Base-by-base conservation (phyloP, 2,888 invertebrate genomes). In the Drosophila cognata region DNA sequence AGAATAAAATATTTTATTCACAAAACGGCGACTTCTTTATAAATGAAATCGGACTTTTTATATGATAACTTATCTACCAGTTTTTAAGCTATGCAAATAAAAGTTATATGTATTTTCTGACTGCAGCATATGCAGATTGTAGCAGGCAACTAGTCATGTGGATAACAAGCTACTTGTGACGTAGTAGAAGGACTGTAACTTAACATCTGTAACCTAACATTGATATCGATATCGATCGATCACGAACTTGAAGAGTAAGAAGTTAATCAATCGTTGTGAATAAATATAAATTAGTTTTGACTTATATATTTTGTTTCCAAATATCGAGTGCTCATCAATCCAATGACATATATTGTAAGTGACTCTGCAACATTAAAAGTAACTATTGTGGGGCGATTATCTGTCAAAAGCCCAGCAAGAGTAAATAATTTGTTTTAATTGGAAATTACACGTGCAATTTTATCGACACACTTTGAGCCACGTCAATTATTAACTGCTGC, bases 361-460 rank as follows among this genome's bases (percentile, higher is more conserved):
- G 31, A 41, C 21, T 41, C 1, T 2, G 25, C 2, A 6, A 16
- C 5, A 36, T n/a, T 51, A n/a, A 13, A n/a, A 18, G 29, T 1
- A 25, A 21, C 43, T 21, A 0, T 46, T 46, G 46, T 4, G 31
- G 36, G 5, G 18, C 18, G 25, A 38, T 21, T n/a, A 16, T 18
- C 48, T 58, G 8, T 58, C 64, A 38, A 21, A 74, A 38, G n/a
- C 25, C 28, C 11, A 35, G 28, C 38, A 58, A 46, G 25, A 51
- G 46, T 29, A 62, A 73, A 31, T 72, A 66, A 82, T 79, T 81
- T 74, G 31, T 36, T 50, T 74, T 79, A 74, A 77, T 81, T 79
- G 71, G 55, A 62, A 79, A 82, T 74, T 59, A 74, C 61, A 71
- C 61, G 61, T 69, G 77, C 69, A 81, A 84, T 66, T 75, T 72